Conservation (phyloP, 2,797 vertebrate genomes). For the Hipposideros larvatus region DNA sequence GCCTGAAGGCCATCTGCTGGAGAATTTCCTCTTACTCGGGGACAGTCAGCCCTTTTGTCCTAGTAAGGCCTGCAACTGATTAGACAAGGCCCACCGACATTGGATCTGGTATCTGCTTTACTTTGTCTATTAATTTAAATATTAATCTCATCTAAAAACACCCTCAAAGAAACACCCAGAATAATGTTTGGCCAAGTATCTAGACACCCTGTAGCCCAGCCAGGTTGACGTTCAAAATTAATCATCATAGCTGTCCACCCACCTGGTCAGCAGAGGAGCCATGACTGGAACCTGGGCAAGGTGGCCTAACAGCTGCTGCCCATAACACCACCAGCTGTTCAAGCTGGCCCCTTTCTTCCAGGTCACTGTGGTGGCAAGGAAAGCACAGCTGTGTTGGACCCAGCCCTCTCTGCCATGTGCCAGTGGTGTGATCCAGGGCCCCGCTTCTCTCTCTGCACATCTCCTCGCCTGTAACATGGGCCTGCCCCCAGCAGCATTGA, state of each 20-base stretch:
- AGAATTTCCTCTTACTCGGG: not conserved
- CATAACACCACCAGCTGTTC: not conserved
- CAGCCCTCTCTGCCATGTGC: not conserved
- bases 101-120: not conserved
- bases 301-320: not conserved
- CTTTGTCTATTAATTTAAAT: not conserved
- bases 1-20: not conserved
- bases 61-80: not conserved
- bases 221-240: not conserved
- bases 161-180: not conserved
- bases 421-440: rapidly evolving
- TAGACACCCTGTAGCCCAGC: not conserved
- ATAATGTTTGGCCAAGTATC: not conserved
- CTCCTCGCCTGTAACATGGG: rapidly evolving
- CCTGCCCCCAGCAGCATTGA: not conserved
- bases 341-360: not conserved
- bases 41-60: not conserved
- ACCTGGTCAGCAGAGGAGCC: not conserved
- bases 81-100: not conserved
- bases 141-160: not conserved
- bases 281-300: not conserved
- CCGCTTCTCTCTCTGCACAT: not conserved
- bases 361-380: not conserved
- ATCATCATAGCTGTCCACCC: not conserved
- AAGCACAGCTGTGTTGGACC: not conserved